phyloP scores from a whole-genome alignment of 1,140 invertebrate species.

The Artemia franciscana region DNA sequence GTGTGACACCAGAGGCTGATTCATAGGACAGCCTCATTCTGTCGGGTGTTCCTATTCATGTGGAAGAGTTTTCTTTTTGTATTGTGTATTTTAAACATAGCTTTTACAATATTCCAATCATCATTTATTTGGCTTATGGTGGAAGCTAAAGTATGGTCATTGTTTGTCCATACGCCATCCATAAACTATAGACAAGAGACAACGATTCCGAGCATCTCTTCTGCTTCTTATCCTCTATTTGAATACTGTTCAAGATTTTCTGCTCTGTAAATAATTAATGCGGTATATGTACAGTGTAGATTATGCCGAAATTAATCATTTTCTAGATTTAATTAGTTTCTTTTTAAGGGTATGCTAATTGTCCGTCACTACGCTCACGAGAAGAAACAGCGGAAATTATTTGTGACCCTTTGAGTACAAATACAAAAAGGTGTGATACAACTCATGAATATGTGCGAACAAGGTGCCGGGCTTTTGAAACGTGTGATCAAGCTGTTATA shows the following conservation, averaged over 20 bases:
- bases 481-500: slow-evolving; percentile 29
- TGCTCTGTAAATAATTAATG: not conserved
- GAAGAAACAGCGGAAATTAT: slow-evolving; percentile 21
- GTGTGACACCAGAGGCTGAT: too few relatives aligned
- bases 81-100: too few relatives aligned
- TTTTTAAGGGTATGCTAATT: slow-evolving; percentile 20
- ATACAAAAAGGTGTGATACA: slow-evolving; percentile 24
- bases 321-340: slow-evolving; percentile 8
- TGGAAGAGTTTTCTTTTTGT: too few relatives aligned
- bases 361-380: slow-evolving; percentile 20
- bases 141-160: too few relatives aligned
- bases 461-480: slow-evolving; percentile 26
- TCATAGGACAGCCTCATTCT: too few relatives aligned
- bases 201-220: slow-evolving; percentile 12
- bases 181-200: too few relatives aligned
- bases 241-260: slow-evolving; percentile 4
- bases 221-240: slow-evolving; percentile 10
- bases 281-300: not conserved
- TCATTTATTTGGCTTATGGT: too few relatives aligned
- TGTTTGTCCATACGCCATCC: too few relatives aligned
- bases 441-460: slow-evolving; percentile 21
- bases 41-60: too few relatives aligned
- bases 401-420: slow-evolving; percentile 26
- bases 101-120: too few relatives aligned
- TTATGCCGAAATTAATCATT: not conserved